Evolutionary conservation across 2,113 vertebrate species (phyloP).

Genomic region (Brienomyrus brachyistius): DNA sequence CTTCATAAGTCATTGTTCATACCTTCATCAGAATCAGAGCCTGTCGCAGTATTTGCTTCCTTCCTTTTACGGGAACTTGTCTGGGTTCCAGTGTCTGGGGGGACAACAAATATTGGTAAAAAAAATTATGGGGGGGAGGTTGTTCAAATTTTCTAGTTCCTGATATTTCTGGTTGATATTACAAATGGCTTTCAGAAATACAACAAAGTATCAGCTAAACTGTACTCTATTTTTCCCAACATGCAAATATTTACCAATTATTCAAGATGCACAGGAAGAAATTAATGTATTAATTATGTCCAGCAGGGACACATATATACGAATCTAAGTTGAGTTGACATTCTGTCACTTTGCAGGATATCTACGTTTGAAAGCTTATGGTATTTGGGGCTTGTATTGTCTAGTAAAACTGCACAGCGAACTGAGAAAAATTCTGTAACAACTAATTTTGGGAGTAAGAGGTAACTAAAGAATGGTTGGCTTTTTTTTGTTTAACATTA

Average conservation of each 20-base stretch:
- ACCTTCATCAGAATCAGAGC: not conserved
- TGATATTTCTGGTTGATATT: not conserved
- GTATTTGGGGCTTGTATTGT: not conserved
- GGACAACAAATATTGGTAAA: not conserved
- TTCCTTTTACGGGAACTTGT: not conserved
- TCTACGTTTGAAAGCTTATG: not conserved
- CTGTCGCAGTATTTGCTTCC: not conserved
- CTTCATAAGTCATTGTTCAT: not conserved
- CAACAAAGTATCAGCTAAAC: not conserved
- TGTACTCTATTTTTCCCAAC: not conserved
- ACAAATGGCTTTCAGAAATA: not conserved
- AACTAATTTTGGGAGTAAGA: not conserved
- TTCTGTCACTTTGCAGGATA: not conserved
- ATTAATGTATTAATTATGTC: not conserved
- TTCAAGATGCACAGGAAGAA: not conserved
- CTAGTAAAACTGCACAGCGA: not conserved
- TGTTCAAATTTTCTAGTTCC: not conserved
- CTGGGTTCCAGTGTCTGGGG: not conserved
- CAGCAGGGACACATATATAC: not conserved
- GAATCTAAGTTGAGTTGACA: not conserved
- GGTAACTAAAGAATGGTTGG: not conserved
- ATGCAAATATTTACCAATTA: not conserved
- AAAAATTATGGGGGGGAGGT: not conserved
- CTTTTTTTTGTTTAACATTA: not conserved
- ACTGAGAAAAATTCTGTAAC: not conserved